Evolutionary conservation across 2,113 vertebrate genomes (phyloP).

Genomic region (Leptodactylus fuscus): DNA sequence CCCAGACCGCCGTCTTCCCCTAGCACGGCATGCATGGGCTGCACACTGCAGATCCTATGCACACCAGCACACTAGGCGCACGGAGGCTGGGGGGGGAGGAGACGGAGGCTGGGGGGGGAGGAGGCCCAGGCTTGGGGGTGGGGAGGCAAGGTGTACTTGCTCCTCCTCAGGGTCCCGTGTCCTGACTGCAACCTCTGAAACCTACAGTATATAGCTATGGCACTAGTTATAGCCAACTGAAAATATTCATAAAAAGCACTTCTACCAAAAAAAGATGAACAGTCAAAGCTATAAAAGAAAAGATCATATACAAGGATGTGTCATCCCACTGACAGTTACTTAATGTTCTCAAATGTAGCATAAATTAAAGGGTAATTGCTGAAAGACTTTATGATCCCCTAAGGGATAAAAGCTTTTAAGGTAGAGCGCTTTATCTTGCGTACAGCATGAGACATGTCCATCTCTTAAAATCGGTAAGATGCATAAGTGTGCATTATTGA

Average conservation of each 20-base stretch:
- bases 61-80: no score
- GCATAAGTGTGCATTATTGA: not conserved
- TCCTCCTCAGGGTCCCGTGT: not conserved
- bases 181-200: not conserved
- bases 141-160: no score
- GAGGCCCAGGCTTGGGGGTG: no score
- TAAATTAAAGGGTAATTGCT: constrained; percentile 25
- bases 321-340: constrained; percentile 13
- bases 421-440: not conserved
- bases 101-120: no score
- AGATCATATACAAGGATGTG: constrained; percentile 1
- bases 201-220: not conserved
- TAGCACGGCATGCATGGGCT: no score
- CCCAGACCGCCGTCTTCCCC: no score
- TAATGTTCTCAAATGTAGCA: not conserved
- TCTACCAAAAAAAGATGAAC: not conserved
- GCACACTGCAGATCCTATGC: no score
- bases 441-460: not conserved
- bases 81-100: no score
- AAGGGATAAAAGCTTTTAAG: constrained; percentile 25
- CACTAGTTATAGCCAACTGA: not conserved
- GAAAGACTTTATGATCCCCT: not conserved
- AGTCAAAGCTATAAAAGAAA: not conserved
- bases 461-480: not conserved
- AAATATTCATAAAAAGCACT: not conserved